These are phyloP conservation scores for Aleiodes sp. DNA, from an alignment of 1,140 invertebrate genomes.

Conservation along the genomic window DNA sequence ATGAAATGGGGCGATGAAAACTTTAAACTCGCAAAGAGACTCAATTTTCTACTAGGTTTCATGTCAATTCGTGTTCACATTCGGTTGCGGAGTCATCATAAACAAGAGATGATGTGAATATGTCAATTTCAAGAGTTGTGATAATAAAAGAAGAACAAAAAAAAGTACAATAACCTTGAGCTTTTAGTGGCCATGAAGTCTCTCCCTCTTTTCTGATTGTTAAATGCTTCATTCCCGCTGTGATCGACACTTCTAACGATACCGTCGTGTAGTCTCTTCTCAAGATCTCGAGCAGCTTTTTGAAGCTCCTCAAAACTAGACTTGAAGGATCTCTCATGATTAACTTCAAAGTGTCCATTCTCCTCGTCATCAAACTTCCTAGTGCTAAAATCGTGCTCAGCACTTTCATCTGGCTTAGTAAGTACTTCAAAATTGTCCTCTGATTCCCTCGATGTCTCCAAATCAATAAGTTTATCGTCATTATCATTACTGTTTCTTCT, in stretches of 20 bases:
- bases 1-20: background rate
- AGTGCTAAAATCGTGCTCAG: conserved; percentile 8
- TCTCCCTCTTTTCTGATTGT: conserved; percentile 2
- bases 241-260: conserved; percentile 40
- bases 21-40: background rate
- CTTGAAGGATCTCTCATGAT: conserved; percentile 19
- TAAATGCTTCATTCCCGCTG: background rate
- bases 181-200: background rate
- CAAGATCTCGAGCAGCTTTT: conserved; percentile 53
- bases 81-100: background rate
- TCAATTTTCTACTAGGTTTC: background rate
- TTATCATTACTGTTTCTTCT: conserved; percentile 6
- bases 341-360: background rate
- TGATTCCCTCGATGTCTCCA: conserved; percentile 24
- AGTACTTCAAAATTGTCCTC: background rate
- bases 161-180: conserved; percentile 16
- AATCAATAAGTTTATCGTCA: conserved; percentile 34
- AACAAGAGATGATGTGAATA: background rate
- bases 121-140: background rate
- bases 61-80: background rate
- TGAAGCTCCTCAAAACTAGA: conserved; percentile 49
- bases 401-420: conserved; percentile 9
- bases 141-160: background rate
- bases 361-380: conserved; percentile 23
- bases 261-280: conserved; percentile 53